Evolutionary conservation across 2,888 invertebrate genomes (phyloP), one percentile per base, ranked within the genome.

Genomic region (Nasonia oneida): DNA sequence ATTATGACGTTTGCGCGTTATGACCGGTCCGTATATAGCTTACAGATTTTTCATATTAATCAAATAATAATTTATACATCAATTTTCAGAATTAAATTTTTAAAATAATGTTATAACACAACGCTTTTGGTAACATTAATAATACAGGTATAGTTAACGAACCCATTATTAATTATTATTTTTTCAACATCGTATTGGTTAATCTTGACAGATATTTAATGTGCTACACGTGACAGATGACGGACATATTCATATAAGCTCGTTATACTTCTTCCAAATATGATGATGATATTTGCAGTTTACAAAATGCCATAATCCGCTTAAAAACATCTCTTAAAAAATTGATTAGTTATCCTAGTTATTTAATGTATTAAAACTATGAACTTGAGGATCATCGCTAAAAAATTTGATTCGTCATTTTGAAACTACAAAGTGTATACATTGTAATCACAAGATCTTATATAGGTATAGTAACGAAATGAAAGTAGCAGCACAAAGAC

Each of bases 1-100:
- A 76, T 77, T 70, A 42, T 57, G 73, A 83, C 29, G 64, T 64
- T 64, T 29, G 64, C n/a, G 64, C 23, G 78, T 23, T 78, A 18
- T 42, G 18, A 61, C 18, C 12, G 37, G 61, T 47, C n/a, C 18
- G 47, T 57, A 29, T 29, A 29, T 29, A 57, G 33, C 53, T 75
- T 8, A 37, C 5, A 15, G 33, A 15, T 6, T 29, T 47, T 47
- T 47, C 10, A 42, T 47, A 47, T 47, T 12, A 47, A 47, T 47
- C 12, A 47, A 47, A 47, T 47, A 12, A 47, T 47, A 10, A 47
- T 47, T 47, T 12, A 42, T 39, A 6, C 6, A 39, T 39, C 4
- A 4, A 39, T 42, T 42, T 42, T 42, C 8, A 42, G 10, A 42
- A 42, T 42, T 42, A 10, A 42, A 10, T 10, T 10, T 42, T 6